Conservation (phyloP, 2,797 vertebrate species). For the Peromyscus aztecus region DNA sequence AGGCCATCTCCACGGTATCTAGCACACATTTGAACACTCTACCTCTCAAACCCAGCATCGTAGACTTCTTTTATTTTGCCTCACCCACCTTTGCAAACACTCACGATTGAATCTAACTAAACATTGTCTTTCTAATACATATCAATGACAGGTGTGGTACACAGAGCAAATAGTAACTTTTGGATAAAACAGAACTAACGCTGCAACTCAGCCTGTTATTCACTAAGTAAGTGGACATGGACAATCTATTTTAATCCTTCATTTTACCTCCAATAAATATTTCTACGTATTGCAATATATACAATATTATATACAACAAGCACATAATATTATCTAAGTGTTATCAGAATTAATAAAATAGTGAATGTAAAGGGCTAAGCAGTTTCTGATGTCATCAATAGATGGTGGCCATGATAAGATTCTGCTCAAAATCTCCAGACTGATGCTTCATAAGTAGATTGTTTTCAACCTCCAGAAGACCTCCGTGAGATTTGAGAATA, state of each 20-base stretch:
- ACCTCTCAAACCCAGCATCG: not conserved
- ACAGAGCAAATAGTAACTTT: not conserved
- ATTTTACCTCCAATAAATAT: not conserved
- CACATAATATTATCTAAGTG: not conserved
- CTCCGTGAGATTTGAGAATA: not conserved
- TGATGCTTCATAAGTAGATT: not conserved
- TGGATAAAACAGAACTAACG: slow-evolving; percentile 48
- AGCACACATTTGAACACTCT: not conserved
- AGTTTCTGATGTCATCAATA: not conserved
- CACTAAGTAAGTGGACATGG: not conserved
- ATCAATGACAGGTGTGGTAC: not conserved
- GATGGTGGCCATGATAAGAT: not conserved
- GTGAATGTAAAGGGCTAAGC: not conserved
- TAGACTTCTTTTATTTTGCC: not conserved
- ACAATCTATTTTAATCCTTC: not conserved
- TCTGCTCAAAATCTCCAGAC: not conserved
- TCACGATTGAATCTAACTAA: not conserved
- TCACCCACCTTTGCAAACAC: not conserved
- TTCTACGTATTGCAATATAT: not conserved
- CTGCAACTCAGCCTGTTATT: not conserved
- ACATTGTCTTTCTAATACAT: not conserved
- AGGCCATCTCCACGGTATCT: not conserved
- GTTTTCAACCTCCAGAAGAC: not conserved
- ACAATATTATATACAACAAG: not conserved
- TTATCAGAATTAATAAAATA: slow-evolving; percentile 2